Base-by-base conservation (phyloP, 2,888 invertebrate genomes). In the Esperia sulphurella region DNA sequence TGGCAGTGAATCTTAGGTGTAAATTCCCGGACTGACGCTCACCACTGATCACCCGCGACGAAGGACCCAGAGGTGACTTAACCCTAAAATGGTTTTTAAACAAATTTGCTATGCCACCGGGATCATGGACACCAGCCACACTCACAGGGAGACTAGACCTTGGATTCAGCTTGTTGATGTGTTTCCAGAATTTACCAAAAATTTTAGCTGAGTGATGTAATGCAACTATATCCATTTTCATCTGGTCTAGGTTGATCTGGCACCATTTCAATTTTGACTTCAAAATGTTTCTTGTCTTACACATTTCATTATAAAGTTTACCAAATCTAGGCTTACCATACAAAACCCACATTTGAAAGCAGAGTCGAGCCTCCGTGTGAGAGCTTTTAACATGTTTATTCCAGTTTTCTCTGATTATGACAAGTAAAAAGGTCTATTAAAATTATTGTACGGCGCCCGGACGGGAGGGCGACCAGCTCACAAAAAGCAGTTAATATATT, bases 211-310 rank as follows among this genome's bases (percentile, higher is more conserved):
- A 12, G 8, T 49, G 40, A 5, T 48, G 41, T 14, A 43, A 12
- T 2, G 56, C 56, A 10, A 58, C 14, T 0, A 54, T 51, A 13
- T 55, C 48, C 50, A 58, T 53, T 49, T 55, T 54, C 14, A 56
- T 51, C 14, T 51, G 45, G 8, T 55, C 48, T 39, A 51, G 48
- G 37, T 51, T 49, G 31, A 54, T 45, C 37, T 53, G 53, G 14
- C 56, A 56, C 52, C 49, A 54, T 30, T 41, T 53, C 6, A 56
- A 41, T 37, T 49, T 51, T 33, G n/a, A 43, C 40, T 54, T 53
- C 45, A 57, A 53, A 0, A 29, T 8, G 21, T 42, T 53, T 12
- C 53, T 41, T 2, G 42, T 14, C 1, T 45, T 41, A n/a, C 28
- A 10, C 48, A 52, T 50, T 6, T 46, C 41, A 30, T 43, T 29